These are phyloP conservation scores for Fopius arisanus DNA, from an alignment of 1,140 invertebrate species.

Conservation along the genomic window DNA sequence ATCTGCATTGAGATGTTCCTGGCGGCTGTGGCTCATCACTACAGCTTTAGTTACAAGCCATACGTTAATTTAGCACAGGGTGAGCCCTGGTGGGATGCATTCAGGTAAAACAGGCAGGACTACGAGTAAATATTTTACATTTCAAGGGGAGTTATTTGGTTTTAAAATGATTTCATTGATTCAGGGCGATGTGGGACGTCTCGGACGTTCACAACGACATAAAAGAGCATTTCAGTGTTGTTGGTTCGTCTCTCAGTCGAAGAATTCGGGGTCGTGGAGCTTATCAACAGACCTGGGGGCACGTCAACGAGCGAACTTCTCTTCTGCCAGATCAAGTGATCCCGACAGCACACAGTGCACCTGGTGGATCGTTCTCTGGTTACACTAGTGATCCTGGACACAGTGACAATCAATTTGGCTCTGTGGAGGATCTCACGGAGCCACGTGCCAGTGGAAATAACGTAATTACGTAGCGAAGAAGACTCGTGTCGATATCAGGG, in stretches of 20 bases:
- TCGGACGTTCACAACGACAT: constrained; percentile 93
- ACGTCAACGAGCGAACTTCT: constrained; percentile 59
- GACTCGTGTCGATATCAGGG: too few species aligned
- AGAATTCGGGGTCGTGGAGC: constrained; percentile 75
- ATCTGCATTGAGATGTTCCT: constrained; percentile 99
- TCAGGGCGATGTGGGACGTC: constrained; percentile 89
- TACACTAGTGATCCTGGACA: background rate
- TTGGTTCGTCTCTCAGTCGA: constrained; percentile 79
- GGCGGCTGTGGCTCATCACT: constrained; percentile 93
- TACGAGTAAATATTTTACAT: too few species aligned
- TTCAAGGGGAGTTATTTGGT: background rate
- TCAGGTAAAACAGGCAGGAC: constrained; percentile 50
- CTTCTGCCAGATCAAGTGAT: constrained; percentile 48
- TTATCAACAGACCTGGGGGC: constrained; percentile 75
- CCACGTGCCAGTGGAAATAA: constrained; percentile 41
- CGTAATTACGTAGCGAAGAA: constrained; percentile 46
- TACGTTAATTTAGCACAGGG: constrained; percentile 70
- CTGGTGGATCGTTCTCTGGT: constrained; percentile 34
- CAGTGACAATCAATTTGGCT: constrained; percentile 36
- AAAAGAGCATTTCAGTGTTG: constrained; percentile 88
- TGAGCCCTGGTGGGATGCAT: constrained; percentile 70
- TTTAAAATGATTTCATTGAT: background rate
- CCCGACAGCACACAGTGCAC: constrained; percentile 46
- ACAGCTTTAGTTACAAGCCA: constrained; percentile 91
- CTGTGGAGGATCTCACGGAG: constrained; percentile 39